Percentiles rank a stretch among this genome's conserved stretches.
Evolutionary conservation across 2,888 invertebrate genomes (phyloP).

Genomic region (Orthosia cruda): DNA sequence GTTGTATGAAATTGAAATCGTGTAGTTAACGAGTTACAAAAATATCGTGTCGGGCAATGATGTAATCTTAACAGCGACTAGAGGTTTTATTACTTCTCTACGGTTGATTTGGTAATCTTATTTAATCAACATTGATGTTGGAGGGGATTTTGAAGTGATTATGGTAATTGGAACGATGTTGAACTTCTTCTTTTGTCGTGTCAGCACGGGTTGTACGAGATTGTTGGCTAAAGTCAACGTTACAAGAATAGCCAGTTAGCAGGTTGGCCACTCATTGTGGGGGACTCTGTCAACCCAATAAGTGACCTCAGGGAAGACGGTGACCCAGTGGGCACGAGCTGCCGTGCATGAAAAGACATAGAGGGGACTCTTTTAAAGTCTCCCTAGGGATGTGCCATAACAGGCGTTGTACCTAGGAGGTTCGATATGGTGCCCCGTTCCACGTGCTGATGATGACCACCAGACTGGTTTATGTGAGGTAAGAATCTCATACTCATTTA

Average conservation of each 20-base stretch:
- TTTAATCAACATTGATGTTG: conserved; percentile 50
- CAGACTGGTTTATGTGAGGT: neutral
- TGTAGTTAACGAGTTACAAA: conserved; percentile 84
- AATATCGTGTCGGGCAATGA: conserved; percentile 71
- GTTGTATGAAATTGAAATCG: conserved; percentile 85
- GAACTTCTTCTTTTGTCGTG: neutral
- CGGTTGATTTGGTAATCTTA: conserved; percentile 61
- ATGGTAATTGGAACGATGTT: neutral
- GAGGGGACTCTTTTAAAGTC: neutral
- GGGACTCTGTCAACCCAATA: too few relatives aligned
- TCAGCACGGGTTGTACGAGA: neutral
- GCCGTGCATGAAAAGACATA: neutral
- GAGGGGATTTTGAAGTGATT: conserved; percentile 26
- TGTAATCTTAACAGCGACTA: conserved; percentile 66
- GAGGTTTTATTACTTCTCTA: conserved; percentile 61
- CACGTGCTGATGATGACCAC: neutral
- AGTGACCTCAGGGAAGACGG: neutral
- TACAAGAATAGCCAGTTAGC: neutral
- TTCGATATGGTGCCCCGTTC: too few relatives aligned
- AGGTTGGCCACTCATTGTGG: too few relatives aligned
- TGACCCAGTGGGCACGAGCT: neutral
- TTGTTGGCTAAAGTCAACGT: neutral
- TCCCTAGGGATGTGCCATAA: too few relatives aligned
- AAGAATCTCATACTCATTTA: neutral
- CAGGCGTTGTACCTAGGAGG: neutral